These are phyloP conservation scores for Choristoneura fumiferana DNA, from an alignment of 1,140 invertebrate species.

Conservation along the genomic window DNA sequence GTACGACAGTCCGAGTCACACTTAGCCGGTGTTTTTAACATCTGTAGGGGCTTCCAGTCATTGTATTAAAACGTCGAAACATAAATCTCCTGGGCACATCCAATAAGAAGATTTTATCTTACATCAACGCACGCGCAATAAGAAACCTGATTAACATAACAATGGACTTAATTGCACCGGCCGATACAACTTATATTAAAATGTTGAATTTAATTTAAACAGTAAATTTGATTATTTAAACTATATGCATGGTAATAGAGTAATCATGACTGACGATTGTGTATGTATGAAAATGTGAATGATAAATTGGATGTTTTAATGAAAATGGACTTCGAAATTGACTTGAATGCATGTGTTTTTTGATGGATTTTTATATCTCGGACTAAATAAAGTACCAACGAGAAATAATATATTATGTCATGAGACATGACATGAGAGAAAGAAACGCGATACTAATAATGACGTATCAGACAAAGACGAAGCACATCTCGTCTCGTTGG, in stretches of 20 bases:
- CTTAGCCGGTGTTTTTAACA: too few species aligned
- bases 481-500: too few species aligned
- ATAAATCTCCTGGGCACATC: conserved; percentile 43
- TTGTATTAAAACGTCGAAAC: conserved; percentile 23
- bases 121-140: conserved; percentile 36
- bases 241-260: conserved; percentile 15
- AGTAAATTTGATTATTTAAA: conserved; percentile 18
- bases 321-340: too few species aligned
- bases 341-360: too few species aligned
- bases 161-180: conserved; percentile 40
- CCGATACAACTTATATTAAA: conserved; percentile 12
- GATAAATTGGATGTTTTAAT: too few species aligned
- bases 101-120: conserved; percentile 49
- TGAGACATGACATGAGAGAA: too few species aligned
- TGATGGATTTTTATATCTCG: too few species aligned
- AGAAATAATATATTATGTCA: too few species aligned
- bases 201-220: conserved; percentile 8
- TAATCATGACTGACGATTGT: conserved; percentile 13
- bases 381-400: too few species aligned
- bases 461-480: too few species aligned
- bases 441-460: too few species aligned
- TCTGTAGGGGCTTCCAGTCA: conserved; percentile 7
- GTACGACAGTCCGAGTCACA: too few species aligned
- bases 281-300: not conserved
- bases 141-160: conserved; percentile 43